Percentiles rank a stretch among this genome's conserved stretches.
Evolutionary conservation across 2,113 vertebrate genomes (phyloP).

Genomic region (Loxodonta africana): DNA sequence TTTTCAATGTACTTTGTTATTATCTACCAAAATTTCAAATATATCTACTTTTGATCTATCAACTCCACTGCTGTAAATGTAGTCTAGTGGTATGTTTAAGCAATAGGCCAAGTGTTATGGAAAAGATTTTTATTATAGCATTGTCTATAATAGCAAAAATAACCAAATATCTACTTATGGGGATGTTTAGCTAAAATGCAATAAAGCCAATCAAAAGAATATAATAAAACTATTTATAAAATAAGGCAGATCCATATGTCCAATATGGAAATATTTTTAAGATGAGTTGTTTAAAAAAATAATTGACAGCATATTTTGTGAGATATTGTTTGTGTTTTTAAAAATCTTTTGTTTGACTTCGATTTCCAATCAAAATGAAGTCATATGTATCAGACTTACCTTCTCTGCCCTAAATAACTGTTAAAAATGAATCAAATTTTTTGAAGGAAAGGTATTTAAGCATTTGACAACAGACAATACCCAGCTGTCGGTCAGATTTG

Average conservation of each 20-base stretch:
- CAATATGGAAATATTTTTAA: slow-evolving; percentile 24
- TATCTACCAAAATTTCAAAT: slow-evolving; percentile 17
- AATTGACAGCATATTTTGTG: neutral
- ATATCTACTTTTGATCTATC: slow-evolving; percentile 3
- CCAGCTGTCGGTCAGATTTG: neutral
- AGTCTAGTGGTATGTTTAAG: neutral
- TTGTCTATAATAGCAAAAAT: neutral
- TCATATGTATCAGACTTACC: neutral
- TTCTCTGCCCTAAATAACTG: neutral
- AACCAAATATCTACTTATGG: neutral
- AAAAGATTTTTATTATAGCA: neutral
- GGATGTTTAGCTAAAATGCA: neutral
- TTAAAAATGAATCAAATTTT: neutral
- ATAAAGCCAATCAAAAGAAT: neutral
- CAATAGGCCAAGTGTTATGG: neutral
- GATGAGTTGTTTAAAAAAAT: neutral
- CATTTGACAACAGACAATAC: neutral
- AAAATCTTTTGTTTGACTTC: neutral
- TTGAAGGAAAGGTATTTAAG: neutral
- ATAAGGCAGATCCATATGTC: neutral
- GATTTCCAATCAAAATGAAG: neutral
- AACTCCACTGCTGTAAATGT: neutral
- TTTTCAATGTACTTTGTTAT: neutral
- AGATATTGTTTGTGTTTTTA: neutral
- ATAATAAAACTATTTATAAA: neutral